Conservation (phyloP, 2,888 invertebrate species). For the Caradrina clavipalpis region DNA sequence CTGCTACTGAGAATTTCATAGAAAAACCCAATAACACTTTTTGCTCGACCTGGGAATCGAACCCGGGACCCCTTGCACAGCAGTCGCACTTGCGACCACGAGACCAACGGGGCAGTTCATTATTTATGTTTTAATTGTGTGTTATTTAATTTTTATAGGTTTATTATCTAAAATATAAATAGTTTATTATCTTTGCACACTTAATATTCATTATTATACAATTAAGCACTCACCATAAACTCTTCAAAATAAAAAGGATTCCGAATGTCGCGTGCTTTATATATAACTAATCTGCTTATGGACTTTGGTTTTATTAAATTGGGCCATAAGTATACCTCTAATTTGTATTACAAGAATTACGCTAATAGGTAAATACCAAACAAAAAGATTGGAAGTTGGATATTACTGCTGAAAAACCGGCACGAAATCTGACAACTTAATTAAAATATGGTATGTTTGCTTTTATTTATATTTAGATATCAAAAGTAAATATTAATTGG, state of each 20-base stretch:
- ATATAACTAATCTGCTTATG: conserved; percentile 42
- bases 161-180: too few relatives aligned
- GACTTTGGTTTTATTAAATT: conserved; percentile 43
- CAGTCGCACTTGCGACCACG: too few relatives aligned
- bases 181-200: too few relatives aligned
- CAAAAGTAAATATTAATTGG: neutral
- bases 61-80: too few relatives aligned
- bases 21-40: too few relatives aligned
- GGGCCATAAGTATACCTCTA: conserved; percentile 11
- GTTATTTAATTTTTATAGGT: too few relatives aligned
- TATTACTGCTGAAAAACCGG: conserved; percentile 22
- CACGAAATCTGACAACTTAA: conserved; percentile 34
- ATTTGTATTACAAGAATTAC: conserved; percentile 29
- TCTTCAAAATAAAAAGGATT: conserved; percentile 10
- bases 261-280: conserved; percentile 33
- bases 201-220: neutral
- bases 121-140: too few relatives aligned
- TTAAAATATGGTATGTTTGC: conserved; percentile 24
- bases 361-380: conserved; percentile 28
- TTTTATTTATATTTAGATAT: conserved; percentile 19
- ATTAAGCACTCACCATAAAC: neutral
- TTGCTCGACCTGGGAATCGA: too few relatives aligned
- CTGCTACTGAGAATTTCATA: too few relatives aligned
- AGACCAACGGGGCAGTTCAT: too few relatives aligned
- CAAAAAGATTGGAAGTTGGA: conserved; percentile 12